Evolutionary conservation across 2,113 vertebrate species (phyloP).

Genomic region (Uria lomvia): DNA sequence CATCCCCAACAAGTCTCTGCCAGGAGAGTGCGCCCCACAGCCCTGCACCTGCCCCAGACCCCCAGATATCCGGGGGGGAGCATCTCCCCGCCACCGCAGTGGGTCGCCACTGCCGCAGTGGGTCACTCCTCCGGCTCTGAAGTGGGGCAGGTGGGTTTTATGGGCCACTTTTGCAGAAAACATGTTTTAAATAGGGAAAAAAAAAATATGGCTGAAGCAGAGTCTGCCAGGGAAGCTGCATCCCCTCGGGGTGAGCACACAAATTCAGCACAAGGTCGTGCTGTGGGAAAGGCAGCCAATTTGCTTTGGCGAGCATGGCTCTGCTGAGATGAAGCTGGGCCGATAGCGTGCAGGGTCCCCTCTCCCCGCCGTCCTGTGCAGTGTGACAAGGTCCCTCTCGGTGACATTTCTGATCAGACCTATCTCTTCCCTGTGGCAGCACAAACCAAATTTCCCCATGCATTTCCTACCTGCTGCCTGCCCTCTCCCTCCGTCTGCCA

Average conservation of each 20-base stretch:
- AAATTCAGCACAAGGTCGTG: background rate
- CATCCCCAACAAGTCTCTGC: background rate
- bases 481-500: background rate
- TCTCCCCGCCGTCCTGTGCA: rapidly evolving
- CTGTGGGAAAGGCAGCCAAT: background rate
- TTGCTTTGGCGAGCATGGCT: background rate
- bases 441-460: background rate
- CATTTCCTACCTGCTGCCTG: background rate
- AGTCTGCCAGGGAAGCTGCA: background rate
- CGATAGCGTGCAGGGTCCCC: rapidly evolving
- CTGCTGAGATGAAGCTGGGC: background rate
- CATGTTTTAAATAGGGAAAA: background rate
- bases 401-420: background rate
- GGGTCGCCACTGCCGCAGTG: rapidly evolving
- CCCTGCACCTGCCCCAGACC: background rate
- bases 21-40: background rate
- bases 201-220: background rate
- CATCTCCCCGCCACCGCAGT: background rate
- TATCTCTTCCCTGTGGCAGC: background rate
- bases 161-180: background rate
- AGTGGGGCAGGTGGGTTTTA: background rate
- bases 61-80: background rate
- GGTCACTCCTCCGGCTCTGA: background rate
- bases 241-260: background rate
- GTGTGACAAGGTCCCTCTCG: background rate